Evolutionary conservation across 2,113 vertebrate genomes (phyloP).

Genomic region (Laticauda laticaudata): DNA sequence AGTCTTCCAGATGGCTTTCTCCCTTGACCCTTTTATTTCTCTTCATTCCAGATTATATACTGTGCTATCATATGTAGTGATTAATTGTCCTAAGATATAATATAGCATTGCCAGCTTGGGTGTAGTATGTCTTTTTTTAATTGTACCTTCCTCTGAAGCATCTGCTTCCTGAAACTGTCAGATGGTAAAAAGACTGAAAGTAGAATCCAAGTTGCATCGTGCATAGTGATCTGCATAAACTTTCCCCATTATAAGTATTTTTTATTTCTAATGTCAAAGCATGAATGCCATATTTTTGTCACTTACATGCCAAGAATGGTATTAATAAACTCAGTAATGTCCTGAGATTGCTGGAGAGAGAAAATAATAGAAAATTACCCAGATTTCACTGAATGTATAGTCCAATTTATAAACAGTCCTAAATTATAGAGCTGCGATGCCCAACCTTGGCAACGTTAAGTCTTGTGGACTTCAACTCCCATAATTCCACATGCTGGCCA

Average conservation of each 20-base stretch:
- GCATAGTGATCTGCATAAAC: background rate
- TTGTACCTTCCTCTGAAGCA: constrained; percentile 42
- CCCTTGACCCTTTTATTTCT: background rate
- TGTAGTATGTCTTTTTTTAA: constrained; percentile 33
- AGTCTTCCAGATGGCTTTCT: background rate
- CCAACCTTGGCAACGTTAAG: background rate
- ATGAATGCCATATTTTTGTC: background rate
- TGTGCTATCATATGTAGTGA: background rate
- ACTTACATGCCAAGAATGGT: background rate
- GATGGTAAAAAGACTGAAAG: constrained; percentile 37
- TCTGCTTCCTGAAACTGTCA: constrained; percentile 52
- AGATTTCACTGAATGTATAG: background rate
- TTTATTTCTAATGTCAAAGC: background rate
- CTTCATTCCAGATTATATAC: background rate
- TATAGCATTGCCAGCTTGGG: constrained; percentile 3
- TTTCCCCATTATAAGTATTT: background rate
- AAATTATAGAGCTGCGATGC: background rate
- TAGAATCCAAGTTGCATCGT: background rate
- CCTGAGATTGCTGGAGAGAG: background rate
- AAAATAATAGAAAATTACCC: background rate
- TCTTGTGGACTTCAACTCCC: background rate
- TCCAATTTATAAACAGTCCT: background rate
- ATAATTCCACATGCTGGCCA: background rate
- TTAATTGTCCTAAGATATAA: constrained; percentile 2
- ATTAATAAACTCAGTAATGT: background rate